Evolutionary conservation across 1,140 invertebrate species (phyloP).

Genomic region (Zeugodacus cucurbitae): DNA sequence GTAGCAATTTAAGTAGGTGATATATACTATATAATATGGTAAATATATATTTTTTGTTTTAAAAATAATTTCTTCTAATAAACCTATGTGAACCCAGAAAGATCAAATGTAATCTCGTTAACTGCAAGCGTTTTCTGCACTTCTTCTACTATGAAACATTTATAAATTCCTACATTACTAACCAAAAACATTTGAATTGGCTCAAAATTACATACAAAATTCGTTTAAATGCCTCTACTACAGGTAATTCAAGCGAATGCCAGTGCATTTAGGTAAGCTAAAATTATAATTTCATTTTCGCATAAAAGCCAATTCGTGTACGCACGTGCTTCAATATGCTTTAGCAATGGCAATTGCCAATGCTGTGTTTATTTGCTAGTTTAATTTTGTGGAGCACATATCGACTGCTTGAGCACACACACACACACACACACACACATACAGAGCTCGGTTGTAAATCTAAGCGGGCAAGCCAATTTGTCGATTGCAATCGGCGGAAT

Average conservation of each 20-base stretch:
- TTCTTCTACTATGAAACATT: too few species aligned
- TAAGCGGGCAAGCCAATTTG: slow-evolving; percentile 2
- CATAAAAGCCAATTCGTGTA: slow-evolving; percentile 65
- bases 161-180: too few species aligned
- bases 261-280: background rate
- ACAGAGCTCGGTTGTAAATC: background rate
- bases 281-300: slow-evolving; percentile 66
- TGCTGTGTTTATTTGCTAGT: slow-evolving; percentile 43
- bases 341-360: slow-evolving; percentile 58
- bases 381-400: background rate
- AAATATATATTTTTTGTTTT: too few species aligned
- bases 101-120: too few species aligned
- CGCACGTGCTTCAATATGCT: slow-evolving; percentile 58
- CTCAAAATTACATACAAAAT: background rate
- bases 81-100: too few species aligned
- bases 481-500: slow-evolving; percentile 8
- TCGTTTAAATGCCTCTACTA: background rate
- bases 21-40: too few species aligned
- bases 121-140: too few species aligned
- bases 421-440: background rate
- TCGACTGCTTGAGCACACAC: background rate
- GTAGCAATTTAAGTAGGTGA: background rate
- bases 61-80: too few species aligned
- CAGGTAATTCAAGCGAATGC: background rate
- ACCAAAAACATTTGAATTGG: too few species aligned